phyloP scores from a whole-genome alignment of 2,888 invertebrate genomes.

The Therioaphis trifolii region DNA sequence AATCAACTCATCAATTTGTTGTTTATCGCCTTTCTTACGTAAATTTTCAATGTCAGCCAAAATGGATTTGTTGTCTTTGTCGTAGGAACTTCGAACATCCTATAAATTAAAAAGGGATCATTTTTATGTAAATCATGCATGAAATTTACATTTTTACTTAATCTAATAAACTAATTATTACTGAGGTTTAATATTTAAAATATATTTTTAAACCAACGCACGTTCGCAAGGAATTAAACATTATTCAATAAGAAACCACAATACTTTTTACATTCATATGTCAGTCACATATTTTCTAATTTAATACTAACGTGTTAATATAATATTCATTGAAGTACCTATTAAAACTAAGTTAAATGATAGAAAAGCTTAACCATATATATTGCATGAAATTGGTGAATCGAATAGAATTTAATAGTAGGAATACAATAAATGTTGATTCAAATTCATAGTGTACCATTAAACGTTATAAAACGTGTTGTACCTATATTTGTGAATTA shows the following conservation, averaged over 20 bases:
- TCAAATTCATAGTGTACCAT: neutral
- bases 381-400: neutral
- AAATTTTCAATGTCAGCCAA: slow-evolving; percentile 25
- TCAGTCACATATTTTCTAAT: slow-evolving; percentile 37
- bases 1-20: slow-evolving; percentile 20
- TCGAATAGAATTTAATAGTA: neutral
- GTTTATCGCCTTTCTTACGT: slow-evolving; percentile 41
- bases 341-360: neutral
- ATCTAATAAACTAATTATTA: neutral
- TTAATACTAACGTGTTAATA: neutral
- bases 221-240: neutral
- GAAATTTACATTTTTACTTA: neutral
- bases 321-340: neutral
- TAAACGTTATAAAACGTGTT: neutral
- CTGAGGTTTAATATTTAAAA: neutral
- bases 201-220: slow-evolving; percentile 1
- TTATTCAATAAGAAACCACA: neutral
- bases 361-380: too few species aligned
- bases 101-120: neutral
- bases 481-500: neutral
- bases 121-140: too few species aligned
- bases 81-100: slow-evolving; percentile 51
- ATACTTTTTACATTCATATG: neutral
- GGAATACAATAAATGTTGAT: neutral
- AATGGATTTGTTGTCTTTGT: slow-evolving; percentile 53